phyloP scores from a whole-genome alignment of 2,888 invertebrate species.

The Drosophila mayaguana region DNA sequence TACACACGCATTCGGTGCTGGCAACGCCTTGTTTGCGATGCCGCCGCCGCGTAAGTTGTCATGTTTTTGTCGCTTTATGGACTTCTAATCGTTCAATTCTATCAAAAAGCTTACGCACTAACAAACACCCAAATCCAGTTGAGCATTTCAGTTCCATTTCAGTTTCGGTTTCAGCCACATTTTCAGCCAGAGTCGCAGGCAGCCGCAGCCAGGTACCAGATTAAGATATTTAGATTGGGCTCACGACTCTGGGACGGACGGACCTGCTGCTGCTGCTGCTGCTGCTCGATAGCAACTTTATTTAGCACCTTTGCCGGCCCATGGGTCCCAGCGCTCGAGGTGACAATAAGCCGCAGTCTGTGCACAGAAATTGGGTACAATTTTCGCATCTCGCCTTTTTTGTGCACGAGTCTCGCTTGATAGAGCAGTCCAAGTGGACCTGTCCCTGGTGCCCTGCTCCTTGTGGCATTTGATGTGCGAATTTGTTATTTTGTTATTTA shows the following conservation, averaged over 20 bases:
- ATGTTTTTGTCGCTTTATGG: constrained; percentile 86
- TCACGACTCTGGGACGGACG: constrained; percentile 46
- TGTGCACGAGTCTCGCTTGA: constrained; percentile 58
- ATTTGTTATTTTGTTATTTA: constrained; percentile 84
- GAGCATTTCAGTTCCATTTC: constrained; percentile 61
- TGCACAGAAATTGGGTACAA: constrained; percentile 79
- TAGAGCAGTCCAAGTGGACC: constrained; percentile 50
- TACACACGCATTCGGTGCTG: constrained; percentile 34
- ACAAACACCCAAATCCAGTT: constrained; percentile 80
- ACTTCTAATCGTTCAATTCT: constrained; percentile 86
- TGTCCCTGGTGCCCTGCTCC: constrained; percentile 36
- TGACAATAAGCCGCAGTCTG: constrained; percentile 82
- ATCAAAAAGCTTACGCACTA: constrained; percentile 85
- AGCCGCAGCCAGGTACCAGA: constrained; percentile 65
- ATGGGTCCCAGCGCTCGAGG: constrained; percentile 72
- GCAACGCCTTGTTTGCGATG: constrained; percentile 65
- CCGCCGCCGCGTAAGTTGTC: constrained; percentile 82
- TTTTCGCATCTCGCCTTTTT: constrained; percentile 71
- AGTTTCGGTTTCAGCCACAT: constrained; percentile 49
- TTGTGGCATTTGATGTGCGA: constrained; percentile 83
- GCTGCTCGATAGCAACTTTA: constrained; percentile 71
- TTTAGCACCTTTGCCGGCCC: constrained; percentile 79
- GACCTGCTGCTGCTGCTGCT: too few relatives aligned
- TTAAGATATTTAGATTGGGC: constrained; percentile 85
- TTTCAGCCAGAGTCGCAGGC: constrained; percentile 11